Evolutionary conservation across 2,113 vertebrate species (phyloP).

Genomic region (Thomomys bottae): DNA sequence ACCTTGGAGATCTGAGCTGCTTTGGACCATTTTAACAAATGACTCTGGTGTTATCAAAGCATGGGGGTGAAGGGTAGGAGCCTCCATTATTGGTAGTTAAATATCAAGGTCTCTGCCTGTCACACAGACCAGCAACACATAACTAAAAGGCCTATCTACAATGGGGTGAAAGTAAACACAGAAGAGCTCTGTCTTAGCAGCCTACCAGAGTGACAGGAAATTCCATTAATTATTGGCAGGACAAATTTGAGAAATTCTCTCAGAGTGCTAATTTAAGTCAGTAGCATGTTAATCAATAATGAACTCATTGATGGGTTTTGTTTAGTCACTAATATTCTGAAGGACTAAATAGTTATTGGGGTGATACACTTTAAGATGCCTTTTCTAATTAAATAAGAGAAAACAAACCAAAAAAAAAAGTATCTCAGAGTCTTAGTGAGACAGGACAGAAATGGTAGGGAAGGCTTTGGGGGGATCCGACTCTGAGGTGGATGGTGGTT

Average conservation of each 20-base stretch:
- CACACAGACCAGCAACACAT: neutral
- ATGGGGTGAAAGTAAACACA: neutral
- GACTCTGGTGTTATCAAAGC: neutral
- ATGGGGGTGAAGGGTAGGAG: neutral
- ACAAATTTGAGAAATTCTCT: neutral
- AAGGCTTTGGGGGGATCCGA: too few species aligned
- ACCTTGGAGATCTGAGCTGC: neutral
- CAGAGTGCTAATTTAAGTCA: neutral
- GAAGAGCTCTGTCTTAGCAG: neutral
- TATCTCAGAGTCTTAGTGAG: neutral
- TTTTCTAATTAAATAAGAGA: neutral
- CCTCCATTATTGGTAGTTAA: neutral
- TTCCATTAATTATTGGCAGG: neutral
- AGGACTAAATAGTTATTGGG: neutral
- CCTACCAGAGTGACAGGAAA: neutral
- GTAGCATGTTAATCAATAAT: neutral
- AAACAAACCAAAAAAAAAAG: neutral
- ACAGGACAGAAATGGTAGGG: neutral
- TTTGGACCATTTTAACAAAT: neutral
- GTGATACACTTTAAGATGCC: neutral
- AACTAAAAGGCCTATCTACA: neutral
- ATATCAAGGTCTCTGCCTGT: neutral
- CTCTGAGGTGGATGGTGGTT: neutral
- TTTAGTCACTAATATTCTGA: conserved; percentile 36
- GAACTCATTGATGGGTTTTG: neutral